These are phyloP conservation scores for Merops nubicus DNA, from an alignment of 2,113 vertebrate species.

Conservation along the genomic window DNA sequence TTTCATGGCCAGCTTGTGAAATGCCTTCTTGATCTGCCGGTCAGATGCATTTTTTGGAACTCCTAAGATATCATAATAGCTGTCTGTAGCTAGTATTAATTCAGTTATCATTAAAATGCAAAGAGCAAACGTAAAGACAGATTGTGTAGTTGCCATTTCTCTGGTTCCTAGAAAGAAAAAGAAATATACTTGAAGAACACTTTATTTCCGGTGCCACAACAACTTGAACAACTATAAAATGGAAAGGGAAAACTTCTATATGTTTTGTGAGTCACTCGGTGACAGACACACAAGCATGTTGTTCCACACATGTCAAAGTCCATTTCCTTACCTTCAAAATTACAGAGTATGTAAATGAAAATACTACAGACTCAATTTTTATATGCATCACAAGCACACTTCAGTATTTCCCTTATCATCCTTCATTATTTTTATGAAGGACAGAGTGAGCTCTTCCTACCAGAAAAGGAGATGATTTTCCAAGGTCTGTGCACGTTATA, in stretches of 20 bases:
- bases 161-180: conserved; percentile 60
- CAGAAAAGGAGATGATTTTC: background rate
- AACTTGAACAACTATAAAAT: background rate
- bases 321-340: background rate
- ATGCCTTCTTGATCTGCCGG: conserved; percentile 96
- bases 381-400: background rate
- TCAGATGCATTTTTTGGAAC: conserved; percentile 91
- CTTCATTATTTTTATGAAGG: background rate
- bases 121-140: conserved; percentile 86
- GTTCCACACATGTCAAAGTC: background rate
- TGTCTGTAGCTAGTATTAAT: conserved; percentile 90
- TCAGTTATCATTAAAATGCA: conserved; percentile 93
- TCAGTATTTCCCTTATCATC: background rate
- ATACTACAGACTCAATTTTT: background rate
- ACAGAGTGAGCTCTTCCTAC: background rate
- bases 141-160: conserved; percentile 88
- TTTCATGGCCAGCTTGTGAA: conserved; percentile 94
- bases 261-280: background rate
- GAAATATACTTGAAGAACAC: background rate
- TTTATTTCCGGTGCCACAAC: background rate
- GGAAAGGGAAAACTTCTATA: background rate
- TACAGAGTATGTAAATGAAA: background rate
- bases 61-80: conserved; percentile 94
- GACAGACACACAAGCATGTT: rapidly evolving
- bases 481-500: background rate